phyloP scores from a whole-genome alignment of 1,140 invertebrate species.

The Helicoverpa armigera region DNA sequence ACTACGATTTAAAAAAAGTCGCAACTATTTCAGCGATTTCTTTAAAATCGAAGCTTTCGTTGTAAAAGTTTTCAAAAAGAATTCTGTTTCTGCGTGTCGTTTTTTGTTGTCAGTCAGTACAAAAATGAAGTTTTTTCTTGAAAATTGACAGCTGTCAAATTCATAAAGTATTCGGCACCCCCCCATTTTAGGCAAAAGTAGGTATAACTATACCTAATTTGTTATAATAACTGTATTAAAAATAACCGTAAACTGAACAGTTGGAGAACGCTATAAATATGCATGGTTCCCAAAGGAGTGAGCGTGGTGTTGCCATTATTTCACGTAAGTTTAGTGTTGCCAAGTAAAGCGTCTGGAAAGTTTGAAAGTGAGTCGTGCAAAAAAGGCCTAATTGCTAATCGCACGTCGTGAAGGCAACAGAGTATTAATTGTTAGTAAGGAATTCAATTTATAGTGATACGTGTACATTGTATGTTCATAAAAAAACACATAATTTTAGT shows the following conservation, averaged over 20 bases:
- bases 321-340: neutral
- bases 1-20: neutral
- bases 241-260: conserved; percentile 44
- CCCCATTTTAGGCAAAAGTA: too few species aligned
- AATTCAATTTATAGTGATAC: too few species aligned
- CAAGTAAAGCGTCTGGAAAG: conserved; percentile 12
- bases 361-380: neutral
- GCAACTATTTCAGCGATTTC: neutral
- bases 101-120: neutral
- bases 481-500: too few species aligned
- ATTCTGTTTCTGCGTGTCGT: neutral
- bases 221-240: conserved; percentile 37
- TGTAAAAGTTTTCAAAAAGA: neutral
- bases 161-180: too few species aligned
- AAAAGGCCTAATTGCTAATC: conserved; percentile 2
- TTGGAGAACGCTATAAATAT: conserved; percentile 30
- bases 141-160: too few species aligned
- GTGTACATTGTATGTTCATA: too few species aligned
- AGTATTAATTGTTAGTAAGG: neutral
- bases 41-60: neutral
- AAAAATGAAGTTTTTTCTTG: too few species aligned
- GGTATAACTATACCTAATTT: neutral
- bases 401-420: neutral
- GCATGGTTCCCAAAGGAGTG: conserved; percentile 4
- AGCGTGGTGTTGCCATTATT: conserved; percentile 29